Conservation (phyloP, 2,797 vertebrate genomes). For the Mus spretus region DNA sequence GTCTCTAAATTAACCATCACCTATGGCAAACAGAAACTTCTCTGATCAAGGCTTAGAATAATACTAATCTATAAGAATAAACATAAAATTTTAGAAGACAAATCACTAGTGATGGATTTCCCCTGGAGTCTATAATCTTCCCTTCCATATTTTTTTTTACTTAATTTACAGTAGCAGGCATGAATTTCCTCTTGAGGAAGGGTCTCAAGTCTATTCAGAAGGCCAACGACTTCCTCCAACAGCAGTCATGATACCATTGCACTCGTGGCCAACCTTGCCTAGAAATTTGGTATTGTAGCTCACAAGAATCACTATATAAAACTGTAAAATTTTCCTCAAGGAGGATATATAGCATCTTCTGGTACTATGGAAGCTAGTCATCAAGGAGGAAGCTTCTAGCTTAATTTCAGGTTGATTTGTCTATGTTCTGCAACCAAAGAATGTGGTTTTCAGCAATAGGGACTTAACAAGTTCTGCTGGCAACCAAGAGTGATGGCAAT, state of each 20-base stretch:
- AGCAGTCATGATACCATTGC: not conserved
- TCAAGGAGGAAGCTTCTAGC: not conserved
- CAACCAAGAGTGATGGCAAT: not conserved
- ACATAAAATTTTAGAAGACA: not conserved
- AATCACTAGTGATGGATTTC: not conserved
- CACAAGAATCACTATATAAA: not conserved
- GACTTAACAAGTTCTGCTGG: not conserved
- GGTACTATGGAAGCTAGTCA: not conserved
- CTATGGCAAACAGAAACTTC: not conserved
- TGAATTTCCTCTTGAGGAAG: not conserved
- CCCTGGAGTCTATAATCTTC: not conserved
- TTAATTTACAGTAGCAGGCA: not conserved
- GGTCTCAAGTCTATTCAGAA: not conserved
- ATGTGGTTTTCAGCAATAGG: not conserved
- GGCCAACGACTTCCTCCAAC: not conserved
- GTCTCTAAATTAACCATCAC: not conserved
- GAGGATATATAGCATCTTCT: not conserved
- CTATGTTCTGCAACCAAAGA: not conserved
- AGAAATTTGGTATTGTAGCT: not conserved
- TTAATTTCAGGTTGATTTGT: not conserved
- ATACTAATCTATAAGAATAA: not conserved
- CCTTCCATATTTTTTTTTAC: no score
- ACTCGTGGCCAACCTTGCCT: not conserved
- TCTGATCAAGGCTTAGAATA: not conserved
- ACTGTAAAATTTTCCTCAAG: not conserved